Base-by-base conservation (phyloP, 2,113 vertebrate species). In the Anoplopoma fimbria region DNA sequence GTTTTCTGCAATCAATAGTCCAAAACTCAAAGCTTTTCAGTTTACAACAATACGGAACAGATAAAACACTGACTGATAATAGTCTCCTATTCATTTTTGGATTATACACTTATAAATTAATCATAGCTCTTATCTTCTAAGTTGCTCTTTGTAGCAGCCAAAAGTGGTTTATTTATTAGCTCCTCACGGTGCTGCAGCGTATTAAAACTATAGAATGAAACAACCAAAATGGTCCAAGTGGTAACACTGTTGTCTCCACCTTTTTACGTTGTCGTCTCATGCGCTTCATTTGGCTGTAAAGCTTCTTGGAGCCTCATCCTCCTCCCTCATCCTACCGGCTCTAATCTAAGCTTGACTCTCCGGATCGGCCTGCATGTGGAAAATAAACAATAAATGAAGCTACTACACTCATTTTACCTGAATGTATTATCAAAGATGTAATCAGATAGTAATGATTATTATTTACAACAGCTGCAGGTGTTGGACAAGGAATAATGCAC, bases 201-300 rank as follows among this genome's bases (percentile, higher is more conserved):
- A 73, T 64, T 77, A 76, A n/a, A 65, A 75, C 63, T 33, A 47
- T 31, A 51, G 55, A 42, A 53, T 69, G 0, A 83, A 78, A 79
- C 31, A 57, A 57, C 29, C 55, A 33, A 62, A 84, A 4, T 51
- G 51, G 8, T 73, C 62, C n/a, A 17, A 27, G 68, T 47, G 38
- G 68, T 33, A 33, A 47, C 69, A 53, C 69, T 57, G 57, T 68
- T 57, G 51, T 78, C 58, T 60, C 78, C 75, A 77, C 63, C 25
- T 38, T 38, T 38, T 40, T 40, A 79, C 71, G 70, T 61, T 70
- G 53, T 4, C 71, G 38, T 53, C 57, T 74, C 68, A 77, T 86
- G 62, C 69, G 79, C 71, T 69, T 73, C 55, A 88, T 84, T 81
- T 83, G 29, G 15, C 67, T 55, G 4, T 71, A 71, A 82, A 73